Percentiles rank a stretch among this genome's conserved stretches.
Evolutionary conservation across 2,888 invertebrate genomes (phyloP).

Genomic region (Drosophila picticornis): DNA sequence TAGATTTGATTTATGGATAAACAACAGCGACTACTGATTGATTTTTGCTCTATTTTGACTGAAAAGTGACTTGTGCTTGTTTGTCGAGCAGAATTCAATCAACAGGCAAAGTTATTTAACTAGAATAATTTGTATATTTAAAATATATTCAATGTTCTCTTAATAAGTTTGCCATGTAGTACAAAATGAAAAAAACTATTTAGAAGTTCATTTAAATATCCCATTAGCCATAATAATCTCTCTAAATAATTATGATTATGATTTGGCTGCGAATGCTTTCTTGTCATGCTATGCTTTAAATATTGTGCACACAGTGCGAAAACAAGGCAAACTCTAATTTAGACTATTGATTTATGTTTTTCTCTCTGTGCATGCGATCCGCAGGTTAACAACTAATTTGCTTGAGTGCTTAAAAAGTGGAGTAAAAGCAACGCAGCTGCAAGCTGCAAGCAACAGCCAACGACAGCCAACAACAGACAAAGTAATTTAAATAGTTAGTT

Average conservation of each 20-base stretch:
- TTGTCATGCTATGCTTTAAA: background rate
- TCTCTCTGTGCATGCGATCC: slow-evolving; percentile 1
- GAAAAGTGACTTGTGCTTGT: too few species aligned
- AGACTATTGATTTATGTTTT: background rate
- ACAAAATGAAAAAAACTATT: background rate
- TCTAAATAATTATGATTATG: slow-evolving; percentile 65
- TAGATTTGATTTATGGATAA: background rate
- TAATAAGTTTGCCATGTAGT: background rate
- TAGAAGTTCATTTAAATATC: background rate
- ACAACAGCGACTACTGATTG: background rate
- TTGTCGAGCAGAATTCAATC: background rate
- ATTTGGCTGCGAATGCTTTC: slow-evolving; percentile 30
- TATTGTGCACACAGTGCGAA: background rate
- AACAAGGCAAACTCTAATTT: background rate
- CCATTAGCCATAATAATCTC: background rate
- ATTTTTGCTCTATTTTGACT: background rate
- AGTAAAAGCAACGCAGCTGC: background rate
- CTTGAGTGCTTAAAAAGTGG: background rate
- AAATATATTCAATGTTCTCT: background rate
- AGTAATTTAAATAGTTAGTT: background rate
- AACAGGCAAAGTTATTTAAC: background rate
- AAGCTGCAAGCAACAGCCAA: background rate
- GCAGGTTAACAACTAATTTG: background rate
- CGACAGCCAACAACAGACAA: background rate
- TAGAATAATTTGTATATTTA: background rate